Evolutionary conservation across 2,797 vertebrate genomes (phyloP), one percentile per base, ranked within the genome.

Genomic region (Rhinella marina): DNA sequence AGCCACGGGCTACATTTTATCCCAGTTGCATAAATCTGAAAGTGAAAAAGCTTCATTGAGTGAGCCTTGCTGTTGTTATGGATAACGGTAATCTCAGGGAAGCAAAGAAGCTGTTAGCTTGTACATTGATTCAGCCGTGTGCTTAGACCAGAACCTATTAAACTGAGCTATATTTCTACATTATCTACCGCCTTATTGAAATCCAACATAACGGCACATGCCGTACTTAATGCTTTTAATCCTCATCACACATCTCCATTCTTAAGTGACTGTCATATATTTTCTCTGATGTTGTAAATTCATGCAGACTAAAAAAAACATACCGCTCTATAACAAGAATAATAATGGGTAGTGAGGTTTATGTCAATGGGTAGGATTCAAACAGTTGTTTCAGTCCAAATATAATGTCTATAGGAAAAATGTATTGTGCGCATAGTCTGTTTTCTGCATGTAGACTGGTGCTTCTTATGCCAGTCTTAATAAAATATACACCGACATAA

Each of bases 1-100:
- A 21, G 12, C 19, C 7, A 83, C 19, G 0, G 23, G 29, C 41
- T 87, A 73, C 75, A 78, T 86, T 86, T 84, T 61, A 83, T 82
- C 73, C 41, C 73, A 61, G 85, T 83, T 89, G 32, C 85, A 78
- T 41, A 70, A 90, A 27, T 86, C 90, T 86, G 16, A 86, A 79
- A 59, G 57, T 84, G 75, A 86, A 86, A 87, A 89, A 76, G n/a
- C 27, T 83, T 21, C 10, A 16, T 0, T 59, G 48, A 41, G 25
- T 70, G 81, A 84, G 50, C 9, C 83, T 90, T 81, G 9, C 12
- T 62, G 57, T 5, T 85, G 7, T 77, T 79, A 66, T 64, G 50
- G 81, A 76, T 86, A 75, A 61, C 78, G 32, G 48, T 84, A 81
- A 88, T 77, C 21, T 86, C 41, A 48, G 61, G 68, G 56, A 87